A percentile compares a stretch with the other conserved stretches of the same genome.
These are phyloP conservation scores for Hirundo rustica DNA, from an alignment of 2,797 vertebrate species.

Conservation along the genomic window DNA sequence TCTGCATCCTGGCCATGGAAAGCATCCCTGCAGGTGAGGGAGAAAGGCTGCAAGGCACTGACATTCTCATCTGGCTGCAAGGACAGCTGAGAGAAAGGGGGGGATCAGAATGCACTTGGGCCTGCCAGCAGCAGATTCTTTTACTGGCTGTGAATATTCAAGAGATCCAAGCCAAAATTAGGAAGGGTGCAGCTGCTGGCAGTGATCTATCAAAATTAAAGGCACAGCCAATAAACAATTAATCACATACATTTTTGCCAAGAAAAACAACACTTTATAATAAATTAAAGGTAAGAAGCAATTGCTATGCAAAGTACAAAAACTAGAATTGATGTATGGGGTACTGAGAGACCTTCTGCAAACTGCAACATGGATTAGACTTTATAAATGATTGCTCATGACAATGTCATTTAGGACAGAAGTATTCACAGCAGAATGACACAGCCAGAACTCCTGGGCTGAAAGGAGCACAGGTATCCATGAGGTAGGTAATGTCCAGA, in stretches of 20 bases:
- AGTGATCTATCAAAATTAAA: background rate
- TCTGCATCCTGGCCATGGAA: background rate
- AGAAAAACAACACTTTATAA: conserved; percentile 31
- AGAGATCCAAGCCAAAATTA: background rate
- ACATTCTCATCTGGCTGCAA: background rate
- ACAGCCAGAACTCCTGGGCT: background rate
- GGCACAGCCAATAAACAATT: conserved; percentile 42
- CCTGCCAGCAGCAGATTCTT: background rate
- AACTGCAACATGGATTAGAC: background rate
- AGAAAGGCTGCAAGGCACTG: background rate
- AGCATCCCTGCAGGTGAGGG: background rate
- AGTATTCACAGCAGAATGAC: background rate
- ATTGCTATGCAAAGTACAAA: background rate
- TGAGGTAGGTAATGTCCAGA: background rate
- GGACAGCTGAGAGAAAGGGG: background rate
- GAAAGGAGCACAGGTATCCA: background rate
- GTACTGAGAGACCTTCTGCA: background rate
- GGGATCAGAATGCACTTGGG: background rate
- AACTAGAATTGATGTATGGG: background rate
- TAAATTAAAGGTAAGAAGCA: conserved; percentile 22
- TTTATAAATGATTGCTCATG: background rate
- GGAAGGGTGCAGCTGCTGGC: background rate
- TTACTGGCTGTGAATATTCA: background rate
- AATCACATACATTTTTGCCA: conserved; percentile 3
- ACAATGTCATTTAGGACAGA: background rate